Evolutionary conservation across 2,113 vertebrate genomes (phyloP).

Genomic region (Poeciliopsis retropinna): DNA sequence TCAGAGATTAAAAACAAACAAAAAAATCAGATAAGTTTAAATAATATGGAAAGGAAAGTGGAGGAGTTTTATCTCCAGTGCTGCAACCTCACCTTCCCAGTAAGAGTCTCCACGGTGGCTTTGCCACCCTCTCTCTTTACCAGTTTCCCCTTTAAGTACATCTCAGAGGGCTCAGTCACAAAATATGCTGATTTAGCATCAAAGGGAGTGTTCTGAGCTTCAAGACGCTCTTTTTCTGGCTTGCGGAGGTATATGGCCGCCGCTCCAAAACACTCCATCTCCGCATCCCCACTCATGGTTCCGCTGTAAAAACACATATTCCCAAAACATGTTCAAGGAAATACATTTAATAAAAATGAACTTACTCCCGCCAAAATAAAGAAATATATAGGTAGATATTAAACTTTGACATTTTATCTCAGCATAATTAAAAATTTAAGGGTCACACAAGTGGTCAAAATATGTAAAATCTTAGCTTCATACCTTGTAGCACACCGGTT

Average conservation of each 20-base stretch:
- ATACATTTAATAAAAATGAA: not conserved
- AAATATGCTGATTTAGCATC: slow-evolving; percentile 88
- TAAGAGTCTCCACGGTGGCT: slow-evolving; percentile 83
- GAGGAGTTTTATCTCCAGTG: too few species aligned
- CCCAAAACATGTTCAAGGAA: not conserved
- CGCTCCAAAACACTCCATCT: slow-evolving; percentile 88
- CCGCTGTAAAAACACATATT: not conserved
- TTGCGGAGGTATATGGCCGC: slow-evolving; percentile 88
- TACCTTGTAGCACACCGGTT: slow-evolving; percentile 54
- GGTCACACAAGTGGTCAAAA: too few species aligned
- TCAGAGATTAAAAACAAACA: too few species aligned
- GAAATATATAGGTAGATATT: too few species aligned
- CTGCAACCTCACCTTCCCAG: slow-evolving; percentile 75
- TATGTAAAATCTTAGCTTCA: not conserved
- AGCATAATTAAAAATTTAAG: too few species aligned
- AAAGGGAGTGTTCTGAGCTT: slow-evolving; percentile 84
- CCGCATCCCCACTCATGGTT: slow-evolving; percentile 68
- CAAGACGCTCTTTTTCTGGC: slow-evolving; percentile 86
- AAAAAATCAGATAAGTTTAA: too few species aligned
- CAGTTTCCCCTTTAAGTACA: slow-evolving; percentile 86
- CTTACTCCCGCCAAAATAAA: not conserved
- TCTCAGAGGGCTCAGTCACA: slow-evolving; percentile 79
- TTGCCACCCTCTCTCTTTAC: slow-evolving; percentile 85
- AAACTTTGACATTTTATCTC: too few species aligned
- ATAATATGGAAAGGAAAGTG: too few species aligned